Evolutionary conservation across 1,140 invertebrate genomes (phyloP), one percentile per base, ranked within the genome.

Genomic region (Thrips palmi): DNA sequence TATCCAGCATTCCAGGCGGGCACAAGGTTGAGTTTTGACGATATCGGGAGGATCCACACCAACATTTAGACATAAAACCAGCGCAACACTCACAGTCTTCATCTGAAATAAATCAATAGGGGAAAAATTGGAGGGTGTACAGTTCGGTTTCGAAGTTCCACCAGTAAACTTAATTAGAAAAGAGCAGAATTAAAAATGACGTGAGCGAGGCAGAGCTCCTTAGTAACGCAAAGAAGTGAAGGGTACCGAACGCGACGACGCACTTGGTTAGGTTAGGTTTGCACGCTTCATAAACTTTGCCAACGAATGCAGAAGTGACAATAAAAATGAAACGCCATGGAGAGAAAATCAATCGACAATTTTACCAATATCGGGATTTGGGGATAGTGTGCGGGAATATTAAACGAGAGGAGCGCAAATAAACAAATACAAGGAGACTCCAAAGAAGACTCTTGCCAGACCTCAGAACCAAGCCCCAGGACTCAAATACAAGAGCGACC

Each of bases 1-100:
- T 51, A 94, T 88, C 96, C 96, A 99, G 51, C 91, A 96, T 56
- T 98, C 89, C 14, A 96, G 59, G 11, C 86, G 64, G 1, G 96
- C 89, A 61, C 92, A 96, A 0, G 93, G 93, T 48, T 91, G 80
- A 8, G 89, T 94, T 60, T 97, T 97, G 2, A 96, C 77, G 41
- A 97, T 74, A 60, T 98, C 94, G 6, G 94, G 94, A 22, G 96
- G 94, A 62, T 99, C 96, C 4, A 98, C 93, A 18, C 93, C 94
- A 35, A 99, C 85, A 65, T 99, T 98, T 6, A 99, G 67, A 61
- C 94, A 99, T 4, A 99, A 56, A 6, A 99, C 93, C 33, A 99
- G 61, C 2, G 92, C 94, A 27, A 98, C 96, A 61, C 91, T 97
- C n/a, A 97, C 91, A 5, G 96, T 99, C 64, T 94, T 94, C 82